Base-by-base conservation (phyloP, 1,140 invertebrate genomes). In the Saccostrea glomerata region DNA sequence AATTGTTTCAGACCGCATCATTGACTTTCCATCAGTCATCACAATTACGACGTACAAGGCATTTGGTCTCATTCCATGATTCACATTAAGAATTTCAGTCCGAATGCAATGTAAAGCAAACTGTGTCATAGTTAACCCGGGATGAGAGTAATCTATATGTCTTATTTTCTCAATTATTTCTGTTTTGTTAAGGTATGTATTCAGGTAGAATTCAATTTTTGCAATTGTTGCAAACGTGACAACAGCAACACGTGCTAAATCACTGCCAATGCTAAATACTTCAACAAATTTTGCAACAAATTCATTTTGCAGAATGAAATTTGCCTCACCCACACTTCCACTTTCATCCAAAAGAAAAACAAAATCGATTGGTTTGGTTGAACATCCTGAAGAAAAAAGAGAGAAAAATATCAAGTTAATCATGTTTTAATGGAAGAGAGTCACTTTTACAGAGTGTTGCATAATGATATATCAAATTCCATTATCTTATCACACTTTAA, bases 21-120 rank as follows among this genome's bases (percentile, higher is more conserved):
- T 63, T 6, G 87, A 88, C 17, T 85, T 60, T 13, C 87, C 87
- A 40, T 88, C 82, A 25, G 87, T 88, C 60, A 88, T 85, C 20
- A 85, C 83, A 88, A 88, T 88, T 25, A 88, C 56, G 25, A 88
- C 70, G 82, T 84, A 55, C 30, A 30, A 12, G n/a, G 73, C 86
- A 58, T 30, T 36, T 7, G 55, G 25, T 40, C 86, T 36, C 54
- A 56, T 36, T 13, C 87, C 87, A 0, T 85, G 36, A 9, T 13
- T 30, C 13, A 40, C 36, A 25, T 13, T 25, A 82, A 40, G 13
- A 82, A 30, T 15, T 25, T 25, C 23, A 30, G 20, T 82, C 23
- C 73, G 23, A 23, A n/a, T 23, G 25, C 13, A 7, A 0, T 30
- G 0, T 82, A 82, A 40, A 20, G 73, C 73, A 13, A 3, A 5